Evolutionary conservation across 2,113 vertebrate species (phyloP), one percentile per base, ranked within the genome.

Genomic region (Sprattus sprattus): DNA sequence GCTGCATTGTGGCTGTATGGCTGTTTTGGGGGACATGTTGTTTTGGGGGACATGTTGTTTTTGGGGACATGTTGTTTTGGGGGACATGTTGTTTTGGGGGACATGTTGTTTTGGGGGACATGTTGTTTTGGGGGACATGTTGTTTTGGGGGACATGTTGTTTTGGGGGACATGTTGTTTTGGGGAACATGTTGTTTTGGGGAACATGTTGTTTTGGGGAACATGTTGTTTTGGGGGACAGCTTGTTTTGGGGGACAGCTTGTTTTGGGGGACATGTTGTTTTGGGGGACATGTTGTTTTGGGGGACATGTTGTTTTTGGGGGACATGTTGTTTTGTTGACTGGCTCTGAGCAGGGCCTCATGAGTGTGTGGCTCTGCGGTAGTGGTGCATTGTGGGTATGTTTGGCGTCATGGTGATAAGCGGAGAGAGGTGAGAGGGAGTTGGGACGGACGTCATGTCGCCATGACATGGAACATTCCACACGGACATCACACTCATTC

Each of bases 381-480:
- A 54, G 15, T 15, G 16, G 54, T 20, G 64, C 18, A 39, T 47
- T 39, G 20, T 82, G n/a, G 44, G 54, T 84, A 16, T 64, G 45
- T 15, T 82, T 46, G 25, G 81, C 57, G 82, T 57, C 9, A 25
- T 18, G 32, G n/a, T 52, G 32, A 18, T 25, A 52, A 90, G 92
- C 49, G 86, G 47, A 87, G 87, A 88, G 82, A 85, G 88, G 91
- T 89, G 75, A 82, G 45, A 32, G 75, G 47, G 47, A 49, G 80
- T 4, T 18, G 18, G 54, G 57, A 90, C 46, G 45, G 9, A 64
- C 88, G 85, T 89, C 92, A 91, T 93, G 86, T 90, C 89, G 92
- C 57, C 91, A 83, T 89, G 93, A 92, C 90, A 83, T 90, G 93
- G 92, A 92, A 93, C 91, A 92, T 94, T 90, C 88, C 54, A 54